Evolutionary conservation across 2,113 vertebrate genomes (phyloP).

Genomic region (Oryzias curvinotus): DNA sequence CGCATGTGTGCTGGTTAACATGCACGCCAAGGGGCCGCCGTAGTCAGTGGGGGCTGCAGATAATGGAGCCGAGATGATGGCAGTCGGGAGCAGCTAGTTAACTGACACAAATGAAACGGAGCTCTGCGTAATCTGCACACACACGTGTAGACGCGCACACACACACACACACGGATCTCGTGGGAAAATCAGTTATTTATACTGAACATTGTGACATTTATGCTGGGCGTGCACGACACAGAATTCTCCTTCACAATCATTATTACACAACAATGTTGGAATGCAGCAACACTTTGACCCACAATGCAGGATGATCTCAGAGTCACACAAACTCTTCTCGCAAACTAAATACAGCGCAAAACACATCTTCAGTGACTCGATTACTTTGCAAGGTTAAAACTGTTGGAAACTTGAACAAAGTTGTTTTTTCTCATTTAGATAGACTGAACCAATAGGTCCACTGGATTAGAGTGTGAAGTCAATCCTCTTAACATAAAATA

Average conservation of each 20-base stretch:
- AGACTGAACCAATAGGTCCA: too few species aligned
- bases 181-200: constrained; percentile 8
- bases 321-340: too few species aligned
- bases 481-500: too few species aligned
- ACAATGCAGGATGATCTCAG: too few species aligned
- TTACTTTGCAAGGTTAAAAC: too few species aligned
- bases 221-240: background rate
- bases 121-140: constrained; percentile 12
- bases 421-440: too few species aligned
- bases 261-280: background rate
- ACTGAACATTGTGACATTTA: background rate
- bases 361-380: too few species aligned
- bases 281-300: too few species aligned
- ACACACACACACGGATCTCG: constrained; percentile 8
- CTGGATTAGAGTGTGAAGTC: too few species aligned
- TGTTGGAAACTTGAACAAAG: too few species aligned
- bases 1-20: constrained; percentile 55
- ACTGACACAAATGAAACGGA: constrained; percentile 32
- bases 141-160: background rate
- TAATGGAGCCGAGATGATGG: constrained; percentile 63
- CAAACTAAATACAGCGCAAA: too few species aligned
- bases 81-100: constrained; percentile 61
- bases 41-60: constrained; percentile 51
- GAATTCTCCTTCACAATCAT: background rate
- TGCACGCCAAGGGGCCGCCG: constrained; percentile 51